A percentile compares a stretch with the other conserved stretches of the same genome.
phyloP scores from a whole-genome alignment of 2,113 vertebrate genomes.

The Psephotus haematonotus region DNA sequence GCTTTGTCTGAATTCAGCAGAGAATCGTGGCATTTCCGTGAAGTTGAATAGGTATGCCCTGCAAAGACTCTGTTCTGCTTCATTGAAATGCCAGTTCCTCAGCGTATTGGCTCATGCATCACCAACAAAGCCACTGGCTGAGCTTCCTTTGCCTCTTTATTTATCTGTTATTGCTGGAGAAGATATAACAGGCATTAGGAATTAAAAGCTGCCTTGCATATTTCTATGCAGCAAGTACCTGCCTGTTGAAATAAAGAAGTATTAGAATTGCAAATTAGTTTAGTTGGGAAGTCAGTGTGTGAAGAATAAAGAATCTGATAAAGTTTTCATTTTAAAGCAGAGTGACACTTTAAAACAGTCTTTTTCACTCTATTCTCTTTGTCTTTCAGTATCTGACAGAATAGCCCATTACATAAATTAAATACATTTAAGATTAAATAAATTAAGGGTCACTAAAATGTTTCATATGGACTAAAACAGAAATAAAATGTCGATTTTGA shows the following conservation, averaged over 20 bases:
- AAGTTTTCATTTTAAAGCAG: conserved; percentile 2
- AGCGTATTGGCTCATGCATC: not conserved
- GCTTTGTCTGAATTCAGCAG: not conserved
- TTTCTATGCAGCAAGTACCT: not conserved
- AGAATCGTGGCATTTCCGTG: not conserved
- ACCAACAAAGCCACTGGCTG: not conserved
- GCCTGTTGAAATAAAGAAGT: not conserved
- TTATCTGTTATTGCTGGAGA: not conserved
- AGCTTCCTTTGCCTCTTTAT: not conserved
- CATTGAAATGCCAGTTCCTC: conserved; percentile 9
- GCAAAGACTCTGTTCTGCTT: not conserved
- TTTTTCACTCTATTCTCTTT: not conserved
- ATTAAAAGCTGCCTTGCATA: conserved; percentile 17
- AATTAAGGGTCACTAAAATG: conserved; percentile 1
- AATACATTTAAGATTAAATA: not conserved
- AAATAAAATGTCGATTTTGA: conserved; percentile 16
- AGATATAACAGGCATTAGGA: conserved; percentile 7
- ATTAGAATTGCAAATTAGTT: conserved; percentile 21
- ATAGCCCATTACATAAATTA: conserved; percentile 15
- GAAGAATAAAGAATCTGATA: not conserved
- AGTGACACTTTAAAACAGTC: not conserved
- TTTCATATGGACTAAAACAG: not conserved
- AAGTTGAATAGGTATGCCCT: not conserved
- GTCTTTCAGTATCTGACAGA: not conserved
- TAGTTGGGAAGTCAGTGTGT: not conserved